phyloP scores from a whole-genome alignment of 37 sponge, comb jelly and placozoan species.

The Ianthella basta region DNA sequence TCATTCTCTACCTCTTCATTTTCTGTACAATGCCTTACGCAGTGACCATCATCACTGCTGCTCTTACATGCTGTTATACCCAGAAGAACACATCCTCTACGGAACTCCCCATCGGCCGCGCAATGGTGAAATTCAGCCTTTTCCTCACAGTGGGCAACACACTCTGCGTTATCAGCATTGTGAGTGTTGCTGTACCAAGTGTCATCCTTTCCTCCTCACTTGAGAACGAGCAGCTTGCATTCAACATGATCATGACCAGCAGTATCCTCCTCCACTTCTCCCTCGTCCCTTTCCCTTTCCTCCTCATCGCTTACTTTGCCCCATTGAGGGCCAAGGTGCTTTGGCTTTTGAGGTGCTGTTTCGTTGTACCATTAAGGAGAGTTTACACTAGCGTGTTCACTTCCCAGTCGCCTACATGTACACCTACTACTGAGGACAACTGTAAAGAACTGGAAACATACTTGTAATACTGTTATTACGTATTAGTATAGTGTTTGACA shows the following conservation, averaged over 20 bases:
- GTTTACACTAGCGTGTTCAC: no score
- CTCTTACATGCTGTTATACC: neutral
- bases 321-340: neutral
- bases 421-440: no score
- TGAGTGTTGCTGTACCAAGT: neutral
- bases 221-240: neutral
- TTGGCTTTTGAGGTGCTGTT: neutral
- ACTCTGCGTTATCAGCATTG: neutral
- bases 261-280: slow-evolving; percentile 6
- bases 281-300: neutral
- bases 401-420: no score
- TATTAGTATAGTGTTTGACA: no score
- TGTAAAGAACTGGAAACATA: no score
- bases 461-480: no score
- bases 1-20: neutral
- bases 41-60: neutral
- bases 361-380: neutral
- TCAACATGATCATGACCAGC: neutral
- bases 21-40: neutral
- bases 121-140: slow-evolving; percentile 3
- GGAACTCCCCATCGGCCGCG: neutral
- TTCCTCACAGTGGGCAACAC: slow-evolving; percentile 15
- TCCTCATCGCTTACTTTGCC: slow-evolving; percentile 4
- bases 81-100: neutral
- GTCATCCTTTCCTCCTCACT: neutral